Conservation (phyloP, 2,888 invertebrate species). For the Biston stratarius region DNA sequence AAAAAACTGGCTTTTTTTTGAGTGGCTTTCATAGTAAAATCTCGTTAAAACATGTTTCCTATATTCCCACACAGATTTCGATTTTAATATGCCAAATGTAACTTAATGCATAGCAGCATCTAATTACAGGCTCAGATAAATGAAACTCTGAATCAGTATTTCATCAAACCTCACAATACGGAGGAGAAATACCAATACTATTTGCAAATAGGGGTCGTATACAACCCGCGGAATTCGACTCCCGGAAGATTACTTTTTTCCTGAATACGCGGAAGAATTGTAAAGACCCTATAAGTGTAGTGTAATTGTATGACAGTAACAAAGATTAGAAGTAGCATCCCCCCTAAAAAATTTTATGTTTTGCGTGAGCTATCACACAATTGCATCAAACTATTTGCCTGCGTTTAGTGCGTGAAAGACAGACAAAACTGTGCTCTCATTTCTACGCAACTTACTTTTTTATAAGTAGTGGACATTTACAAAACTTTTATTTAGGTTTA, state of each 20-base stretch:
- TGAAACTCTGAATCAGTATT: conserved; percentile 27
- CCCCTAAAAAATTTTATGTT: too few species aligned
- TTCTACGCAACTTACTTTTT: too few species aligned
- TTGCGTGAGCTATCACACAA: too few species aligned
- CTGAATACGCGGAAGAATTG: conserved; percentile 45
- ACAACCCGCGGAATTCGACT: conserved; percentile 35
- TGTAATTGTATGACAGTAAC: conserved; percentile 12
- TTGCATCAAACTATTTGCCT: too few species aligned
- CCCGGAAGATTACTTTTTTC: conserved; percentile 45
- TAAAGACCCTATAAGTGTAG: conserved; percentile 32
- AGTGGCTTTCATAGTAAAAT: too few species aligned
- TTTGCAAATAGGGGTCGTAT: conserved; percentile 39
- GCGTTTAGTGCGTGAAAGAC: too few species aligned
- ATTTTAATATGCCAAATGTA: not conserved
- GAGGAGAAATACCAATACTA: conserved; percentile 37
- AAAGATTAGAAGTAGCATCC: not conserved
- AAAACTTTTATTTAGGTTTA: too few species aligned
- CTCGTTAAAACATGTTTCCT: too few species aligned
- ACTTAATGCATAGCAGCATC: not conserved
- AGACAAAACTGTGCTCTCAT: too few species aligned
- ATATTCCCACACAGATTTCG: too few species aligned
- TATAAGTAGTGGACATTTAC: too few species aligned
- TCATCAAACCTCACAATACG: conserved; percentile 32
- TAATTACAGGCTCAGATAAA: conserved; percentile 26
- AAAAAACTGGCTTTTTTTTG: too few species aligned